Percentiles rank a stretch among this genome's conserved stretches.
phyloP scores from a whole-genome alignment of 1,140 invertebrate genomes.

The Heliconius eleuchia region DNA sequence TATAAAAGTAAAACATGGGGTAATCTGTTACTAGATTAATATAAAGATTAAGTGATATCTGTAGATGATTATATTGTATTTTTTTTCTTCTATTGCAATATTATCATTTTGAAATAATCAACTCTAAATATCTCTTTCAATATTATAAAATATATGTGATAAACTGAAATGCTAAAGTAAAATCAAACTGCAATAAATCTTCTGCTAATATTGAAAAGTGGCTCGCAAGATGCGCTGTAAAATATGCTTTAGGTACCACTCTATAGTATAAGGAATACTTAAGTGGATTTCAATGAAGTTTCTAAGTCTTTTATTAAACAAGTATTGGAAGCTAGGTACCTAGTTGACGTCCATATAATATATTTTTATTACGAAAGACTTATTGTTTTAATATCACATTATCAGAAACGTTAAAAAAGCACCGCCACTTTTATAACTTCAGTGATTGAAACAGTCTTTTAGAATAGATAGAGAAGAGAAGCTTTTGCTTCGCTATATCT shows the following conservation, averaged over 20 bases:
- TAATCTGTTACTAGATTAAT: no score
- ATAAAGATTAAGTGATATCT: no score
- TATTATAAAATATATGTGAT: conserved; percentile 1
- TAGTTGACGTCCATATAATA: background rate
- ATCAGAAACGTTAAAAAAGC: background rate
- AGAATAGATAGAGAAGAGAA: no score
- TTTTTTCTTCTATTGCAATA: no score
- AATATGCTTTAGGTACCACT: conserved; percentile 15
- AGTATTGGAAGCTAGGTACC: background rate
- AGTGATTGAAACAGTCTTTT: no score
- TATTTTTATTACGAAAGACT: background rate
- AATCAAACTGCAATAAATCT: conserved; percentile 14
- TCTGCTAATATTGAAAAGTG: conserved; percentile 10
- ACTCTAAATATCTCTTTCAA: background rate
- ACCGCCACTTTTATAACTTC: no score
- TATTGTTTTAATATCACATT: background rate
- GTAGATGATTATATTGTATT: no score
- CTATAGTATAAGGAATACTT: conserved; percentile 6
- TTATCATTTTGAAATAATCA: no score
- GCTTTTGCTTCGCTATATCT: no score
- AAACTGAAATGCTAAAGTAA: conserved; percentile 8
- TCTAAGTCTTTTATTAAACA: conserved; percentile 12
- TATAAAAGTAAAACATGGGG: no score
- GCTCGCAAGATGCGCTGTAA: conserved; percentile 6
- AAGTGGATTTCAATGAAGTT: conserved; percentile 1